Base-by-base conservation (phyloP, 2,113 vertebrate genomes). In the Podarcis muralis region DNA sequence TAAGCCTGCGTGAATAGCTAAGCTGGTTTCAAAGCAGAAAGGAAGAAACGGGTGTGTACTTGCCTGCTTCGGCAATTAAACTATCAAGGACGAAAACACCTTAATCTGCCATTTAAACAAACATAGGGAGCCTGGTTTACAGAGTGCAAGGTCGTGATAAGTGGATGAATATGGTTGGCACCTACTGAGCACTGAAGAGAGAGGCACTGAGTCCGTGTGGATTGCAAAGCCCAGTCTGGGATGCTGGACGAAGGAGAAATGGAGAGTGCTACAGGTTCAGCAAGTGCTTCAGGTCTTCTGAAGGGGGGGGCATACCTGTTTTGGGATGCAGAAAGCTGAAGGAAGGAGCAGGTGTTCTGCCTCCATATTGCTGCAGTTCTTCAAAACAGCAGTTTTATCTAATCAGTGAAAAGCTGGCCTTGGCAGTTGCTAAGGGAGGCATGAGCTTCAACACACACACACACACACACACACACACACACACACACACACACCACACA, bases 1-100 rank as follows among this genome's bases (percentile, higher is more conserved):
- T 92, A 94, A 92, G 89, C 65, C 16, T 80, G 43, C 40, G 80
- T 71, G 90, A 95, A 94, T 94, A 96, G 92, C 90, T 40, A 79
- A 90, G 72, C 76, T 30, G 91, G 89, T 91, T 85, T 91, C 83
- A 48, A 94, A 93, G 89, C 89, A 90, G 0, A 1, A 92, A 75
- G 84, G 91, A 83, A 93, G 77, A 27, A 79, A 87, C 66, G 69
- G 90, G 83, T 85, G 94, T 72, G 48, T 87, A 83, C 85, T 92
- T 16, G 0, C 90, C 92, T 92, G 43, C 83, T 91, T 84, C 90
- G 85, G 77, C 92, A 95, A 95, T 93, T 66, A 94, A 53, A 92
- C 0, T 43, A 0, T 62, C n/a, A 79, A 86, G 66, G 86, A 92
- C 93, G 89, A 94, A 93, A 92, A 92, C 90, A 92, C 68, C 77